Base-by-base conservation (phyloP, 1,140 invertebrate species). In the Tetragnatha versicolor region DNA sequence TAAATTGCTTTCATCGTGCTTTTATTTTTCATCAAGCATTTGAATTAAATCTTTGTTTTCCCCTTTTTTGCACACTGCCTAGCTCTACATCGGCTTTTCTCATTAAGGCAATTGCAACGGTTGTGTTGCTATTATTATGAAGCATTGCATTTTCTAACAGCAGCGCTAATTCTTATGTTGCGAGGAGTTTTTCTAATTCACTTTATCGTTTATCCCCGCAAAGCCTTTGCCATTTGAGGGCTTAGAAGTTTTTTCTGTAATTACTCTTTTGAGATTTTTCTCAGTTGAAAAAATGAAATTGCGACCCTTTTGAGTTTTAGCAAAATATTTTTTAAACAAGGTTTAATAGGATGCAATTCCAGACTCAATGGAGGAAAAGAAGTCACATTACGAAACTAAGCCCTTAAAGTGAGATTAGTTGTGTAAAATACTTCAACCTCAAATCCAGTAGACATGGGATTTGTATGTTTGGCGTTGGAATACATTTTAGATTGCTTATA, bases 1-100 rank as follows among this genome's bases (percentile, higher is more conserved):
- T 75, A 75, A 75, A 75, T 75, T 75, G 58, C 72, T 75, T 75
- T 75, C 39, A 29, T 75, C 22, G 27, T 49, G 29, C 42, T 75
- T 75, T n/a, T 63, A 51, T 75, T 75, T 75, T 63, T 17, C 51
- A 39, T 51, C 42, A 29, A 14, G 39, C 29, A 35, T 63, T 60
- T 51, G 42, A 61, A 75, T 75, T 75, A 75, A 75, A 75, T 75
- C 42, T 63, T 75, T 35, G 42, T 53, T 70, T 70, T 25, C 49
- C n/a, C 12, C 37, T 70, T 60, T 60, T 70, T 70, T 39, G n/a
- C 25, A 9, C 7, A 9, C 25, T n/a, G 31, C 22, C 12, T 4
- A 33, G 12, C 20, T 70, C n/a, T n/a, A 2, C 31, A n/a, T 45
- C n/a, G 27, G 27, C 51, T 75, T 70, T 75, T 75, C 55, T 75